A percentile compares a stretch with the other conserved stretches of the same genome.
Evolutionary conservation across 1,140 invertebrate species (phyloP).

Genomic region (Nasonia longicornis): DNA sequence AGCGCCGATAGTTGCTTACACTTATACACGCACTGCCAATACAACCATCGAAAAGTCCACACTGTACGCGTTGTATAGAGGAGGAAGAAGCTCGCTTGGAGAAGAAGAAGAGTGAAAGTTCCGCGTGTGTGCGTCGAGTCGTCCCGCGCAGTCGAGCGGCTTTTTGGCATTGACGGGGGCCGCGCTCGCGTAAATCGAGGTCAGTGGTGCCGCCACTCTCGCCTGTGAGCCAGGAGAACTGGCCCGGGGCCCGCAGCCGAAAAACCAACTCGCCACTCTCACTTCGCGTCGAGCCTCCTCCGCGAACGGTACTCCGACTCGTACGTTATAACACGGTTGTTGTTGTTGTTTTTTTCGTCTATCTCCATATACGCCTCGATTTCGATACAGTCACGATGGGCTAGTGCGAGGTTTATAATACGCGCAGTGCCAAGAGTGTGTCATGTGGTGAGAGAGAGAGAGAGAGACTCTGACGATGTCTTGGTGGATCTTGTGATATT

Average conservation of each 20-base stretch:
- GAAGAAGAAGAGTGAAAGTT: constrained; percentile 66
- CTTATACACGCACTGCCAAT: no score
- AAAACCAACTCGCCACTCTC: constrained; percentile 53
- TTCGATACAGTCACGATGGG: no score
- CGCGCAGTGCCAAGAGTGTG: neutral
- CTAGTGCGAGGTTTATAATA: neutral
- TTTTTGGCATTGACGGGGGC: constrained; percentile 66
- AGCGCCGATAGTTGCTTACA: neutral
- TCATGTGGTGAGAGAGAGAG: neutral
- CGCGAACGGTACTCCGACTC: constrained; percentile 34
- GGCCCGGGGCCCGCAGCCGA: constrained; percentile 49
- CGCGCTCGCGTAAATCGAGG: constrained; percentile 59
- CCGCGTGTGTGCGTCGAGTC: constrained; percentile 46
- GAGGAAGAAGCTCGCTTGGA: neutral
- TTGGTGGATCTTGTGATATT: neutral
- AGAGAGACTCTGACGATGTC: neutral
- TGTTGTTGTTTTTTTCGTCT: neutral
- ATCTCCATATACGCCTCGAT: neutral
- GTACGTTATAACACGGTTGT: neutral
- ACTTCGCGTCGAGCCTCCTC: constrained; percentile 56
- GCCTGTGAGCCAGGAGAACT: constrained; percentile 54
- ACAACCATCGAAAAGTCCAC: no score
- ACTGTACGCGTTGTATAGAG: neutral
- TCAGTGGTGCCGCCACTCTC: constrained; percentile 59
- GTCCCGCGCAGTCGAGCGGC: constrained; percentile 43